Evolutionary conservation across 2,888 invertebrate genomes (phyloP), one percentile per base, ranked within the genome.

Genomic region (Caenorhabditis sp.): DNA sequence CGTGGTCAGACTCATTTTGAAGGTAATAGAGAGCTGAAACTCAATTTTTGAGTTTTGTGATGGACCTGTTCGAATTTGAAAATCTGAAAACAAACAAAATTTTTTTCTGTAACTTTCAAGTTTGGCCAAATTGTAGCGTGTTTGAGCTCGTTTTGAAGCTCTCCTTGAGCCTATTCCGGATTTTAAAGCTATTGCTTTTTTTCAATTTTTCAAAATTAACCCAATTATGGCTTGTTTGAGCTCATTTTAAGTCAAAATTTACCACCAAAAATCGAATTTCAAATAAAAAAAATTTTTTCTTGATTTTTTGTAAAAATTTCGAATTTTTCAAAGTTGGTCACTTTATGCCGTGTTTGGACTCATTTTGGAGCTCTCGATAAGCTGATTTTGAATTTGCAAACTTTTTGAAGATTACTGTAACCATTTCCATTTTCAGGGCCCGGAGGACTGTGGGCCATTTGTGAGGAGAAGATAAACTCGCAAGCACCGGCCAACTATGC

Each of bases 381-480:
- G 14, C 35, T 56, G 22, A 51, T 0, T 26, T 10, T 6, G 44
- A 2, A 35, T 35, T 44, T 14, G 0, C 5, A 1, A 44, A 44
- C 16, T n/a, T 16, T 14, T 10, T 0, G 8, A 35, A 41, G 31
- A 31, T 31, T 31, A 31, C 31, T 31, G 31, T 31, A 31, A 31
- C 31, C 7, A 6, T 31, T 41, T 6, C 12, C 47, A 19, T 1
- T 79, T 85, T 38, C 51, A 86, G 86, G 87, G 38, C 86, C 86
- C 10, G 88, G 88, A 16, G 88, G 89, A 10, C 72, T 89, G 24
- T 89, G 89, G 89, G 89, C 89, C 5, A 82, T 89, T 6, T 89
- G 89, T 47, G 89, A 89, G 56, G 89, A 89, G 81, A 89, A 89
- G 63, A 89, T 89, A 51, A 87, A 87, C 35, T 86, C 87, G 26